Evolutionary conservation across 2,888 invertebrate genomes (phyloP), one percentile per base, ranked within the genome.

Genomic region (Chymomyza caudatula): DNA sequence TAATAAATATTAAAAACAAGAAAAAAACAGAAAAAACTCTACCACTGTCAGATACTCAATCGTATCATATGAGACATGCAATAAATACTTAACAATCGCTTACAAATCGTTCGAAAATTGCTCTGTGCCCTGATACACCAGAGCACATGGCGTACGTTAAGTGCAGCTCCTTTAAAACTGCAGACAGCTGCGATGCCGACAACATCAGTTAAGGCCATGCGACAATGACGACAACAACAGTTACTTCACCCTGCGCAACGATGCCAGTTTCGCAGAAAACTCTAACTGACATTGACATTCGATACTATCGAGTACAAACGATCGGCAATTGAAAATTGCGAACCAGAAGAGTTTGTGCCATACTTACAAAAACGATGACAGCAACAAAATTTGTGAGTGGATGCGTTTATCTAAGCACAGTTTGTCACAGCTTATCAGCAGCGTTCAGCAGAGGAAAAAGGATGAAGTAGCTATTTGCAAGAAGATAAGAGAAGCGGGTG

Each of bases 371-470:
- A 53, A 57, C 55, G 66, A 64, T 67, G 70, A 67, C 62, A 49
- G 62, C 59, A 42, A 65, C 52, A 66, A 60, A 58, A 59, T 67
- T 62, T 52, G 65, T 20, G 54, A 61, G 43, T 20, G 43, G 43
- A 43, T 20, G n/a, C 22, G n/a, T 22, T 74, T 75, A 77, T 76
- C 69, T 74, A 73, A 76, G 73, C 65, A 72, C 78, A 86, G 77
- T 86, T 85, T 76, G 86, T 78, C 86, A 78, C 79, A 74, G 86
- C 87, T 87, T 85, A 85, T 85, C 85, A 87, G 62, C 78, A 86
- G 79, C 77, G 74, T 59, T 49, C 54, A 43, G 59, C 65, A 59
- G 57, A 25, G 17, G 8, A 20, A 22, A 51, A 44, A 47, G 57
- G 60, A 53, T 69, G 55, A 63, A 61, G 20, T 42, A 55, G 29